Conservation (phyloP, 2,888 invertebrate genomes). For the Diplolepis rosae region DNA sequence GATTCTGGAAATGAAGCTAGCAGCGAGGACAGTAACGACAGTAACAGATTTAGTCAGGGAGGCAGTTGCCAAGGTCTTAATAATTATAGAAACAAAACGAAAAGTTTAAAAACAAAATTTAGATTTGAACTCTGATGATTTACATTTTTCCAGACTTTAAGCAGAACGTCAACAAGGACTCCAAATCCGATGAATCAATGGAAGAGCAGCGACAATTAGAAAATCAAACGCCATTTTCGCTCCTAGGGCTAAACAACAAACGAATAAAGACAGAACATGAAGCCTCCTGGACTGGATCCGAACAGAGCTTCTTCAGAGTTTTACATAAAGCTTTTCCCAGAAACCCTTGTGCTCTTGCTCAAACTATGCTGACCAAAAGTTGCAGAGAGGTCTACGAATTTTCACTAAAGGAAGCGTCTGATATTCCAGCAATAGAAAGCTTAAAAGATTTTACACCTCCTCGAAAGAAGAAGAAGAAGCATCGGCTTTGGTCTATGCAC, state of each 20-base stretch:
- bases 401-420: conserved; percentile 87
- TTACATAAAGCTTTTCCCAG: conserved; percentile 92
- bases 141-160: conserved; percentile 68
- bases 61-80: conserved; percentile 71
- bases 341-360: conserved; percentile 96
- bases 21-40: conserved; percentile 95
- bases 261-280: conserved; percentile 68
- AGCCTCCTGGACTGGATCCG: conserved; percentile 90
- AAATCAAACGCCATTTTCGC: conserved; percentile 75
- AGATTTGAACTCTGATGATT: too few species aligned
- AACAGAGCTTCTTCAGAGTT: conserved; percentile 93
- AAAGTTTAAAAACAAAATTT: too few species aligned
- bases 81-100: neutral
- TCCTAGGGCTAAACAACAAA: conserved; percentile 75
- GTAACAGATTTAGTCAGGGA: conserved; percentile 85
- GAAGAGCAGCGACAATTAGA: conserved; percentile 68
- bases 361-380: conserved; percentile 93
- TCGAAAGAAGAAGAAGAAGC: conserved; percentile 96
- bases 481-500: conserved; percentile 95
- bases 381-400: conserved; percentile 94
- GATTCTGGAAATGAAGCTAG: conserved; percentile 96
- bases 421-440: conserved; percentile 83
- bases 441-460: conserved; percentile 87
- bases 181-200: conserved; percentile 62
- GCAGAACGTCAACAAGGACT: conserved; percentile 71